phyloP scores from a whole-genome alignment of 1,140 invertebrate species.

The Ceratina calcarata region DNA sequence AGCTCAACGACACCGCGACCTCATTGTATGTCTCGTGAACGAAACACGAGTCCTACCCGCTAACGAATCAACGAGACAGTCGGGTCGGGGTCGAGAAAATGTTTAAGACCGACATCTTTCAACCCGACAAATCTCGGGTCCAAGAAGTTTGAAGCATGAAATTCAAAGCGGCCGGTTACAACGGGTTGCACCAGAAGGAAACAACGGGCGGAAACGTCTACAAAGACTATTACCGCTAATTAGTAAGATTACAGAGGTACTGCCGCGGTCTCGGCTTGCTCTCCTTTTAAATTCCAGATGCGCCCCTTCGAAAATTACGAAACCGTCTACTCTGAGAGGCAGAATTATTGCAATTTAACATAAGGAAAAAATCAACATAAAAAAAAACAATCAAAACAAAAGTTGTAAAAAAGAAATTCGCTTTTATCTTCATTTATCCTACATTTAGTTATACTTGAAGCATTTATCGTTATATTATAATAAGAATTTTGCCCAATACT shows the following conservation, averaged over 20 bases:
- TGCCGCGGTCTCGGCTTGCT: not conserved
- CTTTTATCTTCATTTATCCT: too few species aligned
- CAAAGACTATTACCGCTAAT: constrained; percentile 47
- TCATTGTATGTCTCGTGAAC: not conserved
- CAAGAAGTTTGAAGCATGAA: not conserved
- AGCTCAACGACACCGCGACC: not conserved
- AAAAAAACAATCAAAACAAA: not conserved
- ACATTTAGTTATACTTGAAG: too few species aligned
- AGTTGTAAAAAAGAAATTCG: too few species aligned
- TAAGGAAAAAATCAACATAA: too few species aligned
- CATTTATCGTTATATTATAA: too few species aligned
- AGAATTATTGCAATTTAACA: not conserved
- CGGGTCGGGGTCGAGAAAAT: not conserved
- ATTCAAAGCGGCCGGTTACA: constrained; percentile 9
- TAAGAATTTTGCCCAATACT: too few species aligned
- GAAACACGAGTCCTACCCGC: not conserved
- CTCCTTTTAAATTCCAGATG: constrained; percentile 34
- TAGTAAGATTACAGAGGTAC: constrained; percentile 40
- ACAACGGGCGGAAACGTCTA: constrained; percentile 17
- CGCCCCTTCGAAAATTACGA: not conserved
- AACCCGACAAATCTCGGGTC: not conserved
- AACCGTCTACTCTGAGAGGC: not conserved
- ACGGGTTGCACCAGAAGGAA: constrained; percentile 15
- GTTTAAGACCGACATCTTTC: not conserved
- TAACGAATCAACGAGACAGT: not conserved